These are phyloP conservation scores for Lordiphosa collinella DNA, from an alignment of 1,140 invertebrate species.

Conservation along the genomic window DNA sequence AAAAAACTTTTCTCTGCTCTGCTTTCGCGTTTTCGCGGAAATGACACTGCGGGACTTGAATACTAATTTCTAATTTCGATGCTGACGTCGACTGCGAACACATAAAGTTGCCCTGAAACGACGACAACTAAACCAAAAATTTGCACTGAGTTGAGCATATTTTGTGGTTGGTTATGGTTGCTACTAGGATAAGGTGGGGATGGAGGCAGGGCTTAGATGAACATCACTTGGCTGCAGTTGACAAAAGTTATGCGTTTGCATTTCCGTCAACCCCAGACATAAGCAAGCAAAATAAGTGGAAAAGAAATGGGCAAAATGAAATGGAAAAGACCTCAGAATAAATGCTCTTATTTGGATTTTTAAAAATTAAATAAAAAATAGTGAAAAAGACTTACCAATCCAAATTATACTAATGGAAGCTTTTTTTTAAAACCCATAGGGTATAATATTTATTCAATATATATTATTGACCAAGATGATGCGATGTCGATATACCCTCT, in stretches of 20 bases:
- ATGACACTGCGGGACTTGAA: slow-evolving; percentile 74
- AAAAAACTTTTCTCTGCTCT: slow-evolving; percentile 41
- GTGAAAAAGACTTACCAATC: too few relatives aligned
- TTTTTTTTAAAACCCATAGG: too few relatives aligned
- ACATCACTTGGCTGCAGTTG: slow-evolving; percentile 32
- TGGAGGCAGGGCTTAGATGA: too few relatives aligned
- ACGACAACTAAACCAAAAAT: slow-evolving; percentile 53
- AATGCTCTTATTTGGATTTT: slow-evolving; percentile 6
- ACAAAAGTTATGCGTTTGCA: slow-evolving; percentile 72
- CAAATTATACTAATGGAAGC: too few relatives aligned
- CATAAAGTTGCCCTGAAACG: slow-evolving; percentile 48
- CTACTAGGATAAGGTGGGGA: slow-evolving; percentile 8
- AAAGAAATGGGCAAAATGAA: slow-evolving; percentile 24
- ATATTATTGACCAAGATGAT: too few relatives aligned
- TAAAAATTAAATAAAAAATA: too few relatives aligned
- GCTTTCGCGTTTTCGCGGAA: slow-evolving; percentile 64
- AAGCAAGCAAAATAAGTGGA: slow-evolving; percentile 27
- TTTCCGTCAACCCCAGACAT: slow-evolving; percentile 52
- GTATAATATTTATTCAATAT: too few relatives aligned
- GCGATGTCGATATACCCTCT: background rate
- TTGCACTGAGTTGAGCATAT: slow-evolving; percentile 59
- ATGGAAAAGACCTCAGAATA: slow-evolving; percentile 12
- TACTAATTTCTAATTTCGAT: slow-evolving; percentile 75
- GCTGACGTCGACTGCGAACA: slow-evolving; percentile 39
- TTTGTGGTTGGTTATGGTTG: slow-evolving; percentile 48